Conservation (phyloP, 2,888 invertebrate species). For the Cheilosia pagana region DNA sequence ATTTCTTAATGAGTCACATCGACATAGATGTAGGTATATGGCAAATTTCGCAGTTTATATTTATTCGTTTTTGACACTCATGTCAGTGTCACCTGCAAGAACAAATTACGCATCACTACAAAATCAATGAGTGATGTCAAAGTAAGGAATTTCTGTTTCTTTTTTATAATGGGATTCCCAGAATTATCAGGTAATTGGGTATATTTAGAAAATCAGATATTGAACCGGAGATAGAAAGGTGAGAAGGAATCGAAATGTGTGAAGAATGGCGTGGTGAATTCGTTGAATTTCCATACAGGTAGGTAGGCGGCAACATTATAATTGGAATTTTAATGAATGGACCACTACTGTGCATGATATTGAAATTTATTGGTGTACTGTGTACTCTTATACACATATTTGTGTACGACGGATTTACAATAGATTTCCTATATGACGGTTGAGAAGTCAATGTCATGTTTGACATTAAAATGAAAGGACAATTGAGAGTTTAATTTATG, state of each 20-base stretch:
- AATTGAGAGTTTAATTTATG: not conserved
- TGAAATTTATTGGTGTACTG: constrained; percentile 8
- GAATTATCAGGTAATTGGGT: constrained; percentile 62
- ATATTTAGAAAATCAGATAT: constrained; percentile 55
- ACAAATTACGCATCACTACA: constrained; percentile 28
- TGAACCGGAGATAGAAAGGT: constrained; percentile 52
- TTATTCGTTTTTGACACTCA: not conserved
- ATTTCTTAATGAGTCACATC: constrained; percentile 42
- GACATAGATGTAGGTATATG: no score
- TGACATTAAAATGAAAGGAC: constrained; percentile 4
- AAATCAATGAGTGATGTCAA: constrained; percentile 57
- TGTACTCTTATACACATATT: not conserved
- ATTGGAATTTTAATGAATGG: constrained; percentile 55
- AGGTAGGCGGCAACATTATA: constrained; percentile 48
- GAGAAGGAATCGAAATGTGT: constrained; percentile 14
- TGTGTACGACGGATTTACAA: not conserved
- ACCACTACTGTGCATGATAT: constrained; percentile 50
- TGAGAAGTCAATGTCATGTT: constrained; percentile 19
- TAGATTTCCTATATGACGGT: not conserved
- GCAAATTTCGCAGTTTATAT: constrained; percentile 39
- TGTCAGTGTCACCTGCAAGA: not conserved
- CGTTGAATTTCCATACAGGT: constrained; percentile 28
- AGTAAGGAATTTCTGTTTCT: constrained; percentile 10
- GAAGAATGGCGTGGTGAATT: constrained; percentile 33
- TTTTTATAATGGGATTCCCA: constrained; percentile 42